Conservation (phyloP, 2,888 invertebrate genomes). For the Phragmatobia fuliginosa region DNA sequence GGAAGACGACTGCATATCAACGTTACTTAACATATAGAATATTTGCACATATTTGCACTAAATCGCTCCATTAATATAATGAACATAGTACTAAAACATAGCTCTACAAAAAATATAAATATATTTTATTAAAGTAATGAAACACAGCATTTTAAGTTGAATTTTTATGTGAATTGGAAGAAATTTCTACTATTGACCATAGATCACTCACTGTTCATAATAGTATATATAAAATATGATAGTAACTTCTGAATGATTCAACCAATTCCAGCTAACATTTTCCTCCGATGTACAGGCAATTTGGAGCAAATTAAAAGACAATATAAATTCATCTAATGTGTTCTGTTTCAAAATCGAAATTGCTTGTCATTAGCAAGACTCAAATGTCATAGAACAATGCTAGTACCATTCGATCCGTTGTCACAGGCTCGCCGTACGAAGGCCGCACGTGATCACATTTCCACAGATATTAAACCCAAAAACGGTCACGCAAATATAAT, state of each 20-base stretch:
- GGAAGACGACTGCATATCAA: not conserved
- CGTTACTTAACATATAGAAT: not conserved
- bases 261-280: conserved; percentile 45
- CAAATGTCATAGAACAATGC: conserved; percentile 86
- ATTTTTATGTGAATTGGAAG: too few relatives aligned
- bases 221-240: conserved; percentile 31
- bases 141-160: too few relatives aligned
- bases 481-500: conserved; percentile 77
- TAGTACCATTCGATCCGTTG: conserved; percentile 65
- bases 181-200: conserved; percentile 9
- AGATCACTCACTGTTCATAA: conserved; percentile 41
- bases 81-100: not conserved
- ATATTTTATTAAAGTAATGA: too few relatives aligned
- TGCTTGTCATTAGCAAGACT: conserved; percentile 84
- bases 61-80: not conserved
- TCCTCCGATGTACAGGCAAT: conserved; percentile 58
- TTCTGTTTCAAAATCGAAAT: conserved; percentile 82
- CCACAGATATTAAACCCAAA: conserved; percentile 71
- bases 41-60: not conserved
- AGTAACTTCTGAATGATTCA: conserved; percentile 39
- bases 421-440: conserved; percentile 73
- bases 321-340: conserved; percentile 74
- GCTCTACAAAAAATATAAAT: too few relatives aligned
- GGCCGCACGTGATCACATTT: conserved; percentile 84
- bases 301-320: conserved; percentile 73